Base-by-base conservation (phyloP, 2,888 invertebrate genomes). In the Malacosoma neustria region DNA sequence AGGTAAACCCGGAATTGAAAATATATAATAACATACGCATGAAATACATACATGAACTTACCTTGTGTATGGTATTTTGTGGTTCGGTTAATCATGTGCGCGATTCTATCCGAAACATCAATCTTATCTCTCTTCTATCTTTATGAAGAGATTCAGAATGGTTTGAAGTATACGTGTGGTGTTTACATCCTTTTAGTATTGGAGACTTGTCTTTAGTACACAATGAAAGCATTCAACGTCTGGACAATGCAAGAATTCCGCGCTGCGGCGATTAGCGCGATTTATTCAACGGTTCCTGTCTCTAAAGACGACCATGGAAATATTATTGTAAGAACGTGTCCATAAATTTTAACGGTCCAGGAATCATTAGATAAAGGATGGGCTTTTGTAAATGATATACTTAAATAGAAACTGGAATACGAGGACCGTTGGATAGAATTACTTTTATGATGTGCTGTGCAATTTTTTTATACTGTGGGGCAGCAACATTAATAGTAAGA, bases 71-170 rank as follows among this genome's bases (percentile, higher is more conserved):
- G n/a, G n/a, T n/a, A n/a, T n/a, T n/a, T n/a, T n/a, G n/a, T n/a
- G n/a, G n/a, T n/a, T n/a, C n/a, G n/a, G n/a, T n/a, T n/a, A n/a
- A n/a, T n/a, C n/a, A n/a, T n/a, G n/a, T n/a, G n/a, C n/a, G n/a
- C n/a, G n/a, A n/a, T n/a, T n/a, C n/a, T n/a, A n/a, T n/a, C 76
- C 82, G 80, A 76, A 75, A 82, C 80, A 82, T 82, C 72, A 73
- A 79, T 84, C 81, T 79, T 76, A 63, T 72, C 76, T 72, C 66
- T 71, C 66, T 67, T 70, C 67, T 61, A 60, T 51, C 9, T 47
- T 40, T 35, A 30, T 29, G 12, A 14, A 37, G 29, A 29, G 40
- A 42, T 45, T 45, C 40, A 49, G 54, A 48, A 41, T 45, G 33
- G 40, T 50, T 49, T 64, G 55, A 30, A 4, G 3, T 32, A 29